Base-by-base conservation (phyloP, 2,888 invertebrate genomes). In the Drosophila merina region DNA sequence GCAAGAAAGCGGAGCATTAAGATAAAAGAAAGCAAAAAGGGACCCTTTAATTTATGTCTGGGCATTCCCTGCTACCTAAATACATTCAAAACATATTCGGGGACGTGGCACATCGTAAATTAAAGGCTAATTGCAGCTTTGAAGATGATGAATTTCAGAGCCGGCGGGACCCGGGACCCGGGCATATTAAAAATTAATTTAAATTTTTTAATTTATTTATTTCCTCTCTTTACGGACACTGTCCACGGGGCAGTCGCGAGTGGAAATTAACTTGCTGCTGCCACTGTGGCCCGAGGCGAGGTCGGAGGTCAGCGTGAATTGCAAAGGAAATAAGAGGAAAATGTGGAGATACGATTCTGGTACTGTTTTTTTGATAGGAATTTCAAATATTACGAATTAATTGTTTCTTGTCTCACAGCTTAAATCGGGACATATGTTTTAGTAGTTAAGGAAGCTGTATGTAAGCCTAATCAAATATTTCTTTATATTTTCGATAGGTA, bases 81-180 rank as follows among this genome's bases (percentile, higher is more conserved):
- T 68, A 57, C 56, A 51, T 47, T 63, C 26, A 31, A 55, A 47
- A 68, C 40, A 73, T 55, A 57, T 60, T 69, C 38, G 48, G 64
- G 57, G 7, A 44, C 51, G 31, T 56, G 52, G 36, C 57, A 60
- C 71, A 76, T 72, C 60, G 69, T 76, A 80, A 79, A 88, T 87
- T 82, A 86, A 82, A 79, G 71, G 77, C 83, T 77, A 86, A 88
- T 84, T 84, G 88, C 73, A 72, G 66, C 72, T 73, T 81, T 84
- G 87, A 78, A 82, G 79, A 81, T 86, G 74, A 76, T 84, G 85
- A 73, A 80, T 78, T 60, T 55, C 60, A 25, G 40, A 47, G 42
- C 31, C 45, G 20, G 40, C 54, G 45, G 42, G 20, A 47, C 20
- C 9, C 54, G 45, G 42, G 20, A 47, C 14, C 9, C 48, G 8